A percentile compares a stretch with the other conserved stretches of the same genome.
phyloP scores from a whole-genome alignment of 2,113 vertebrate genomes.

The Pongo abelii region DNA sequence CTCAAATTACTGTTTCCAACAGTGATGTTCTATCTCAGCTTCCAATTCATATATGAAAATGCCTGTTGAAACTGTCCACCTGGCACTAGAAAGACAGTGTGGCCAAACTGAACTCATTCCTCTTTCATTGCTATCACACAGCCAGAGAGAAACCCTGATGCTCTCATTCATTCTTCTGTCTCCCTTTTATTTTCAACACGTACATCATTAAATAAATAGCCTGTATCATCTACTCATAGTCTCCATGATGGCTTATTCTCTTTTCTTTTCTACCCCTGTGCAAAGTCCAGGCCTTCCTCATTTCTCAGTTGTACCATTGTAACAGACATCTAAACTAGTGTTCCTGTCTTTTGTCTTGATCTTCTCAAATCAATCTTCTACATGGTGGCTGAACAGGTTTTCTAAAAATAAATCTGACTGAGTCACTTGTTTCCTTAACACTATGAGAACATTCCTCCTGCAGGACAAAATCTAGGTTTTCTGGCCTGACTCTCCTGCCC shows the following conservation, averaged over 20 bases:
- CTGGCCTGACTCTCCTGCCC: background rate
- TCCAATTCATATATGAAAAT: background rate
- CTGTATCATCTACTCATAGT: background rate
- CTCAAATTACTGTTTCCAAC: background rate
- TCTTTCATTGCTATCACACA: background rate
- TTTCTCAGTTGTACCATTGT: background rate
- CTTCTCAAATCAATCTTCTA: background rate
- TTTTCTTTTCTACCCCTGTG: background rate
- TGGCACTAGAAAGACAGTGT: background rate
- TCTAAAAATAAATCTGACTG: background rate
- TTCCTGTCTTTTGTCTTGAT: background rate
- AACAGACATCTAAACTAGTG: background rate
- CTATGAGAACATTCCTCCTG: background rate
- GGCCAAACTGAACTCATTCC: background rate
- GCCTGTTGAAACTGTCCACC: background rate
- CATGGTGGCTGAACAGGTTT: background rate
- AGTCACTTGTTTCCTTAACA: background rate
- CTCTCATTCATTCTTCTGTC: background rate
- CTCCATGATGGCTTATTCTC: fast-evolving
- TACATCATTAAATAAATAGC: background rate
- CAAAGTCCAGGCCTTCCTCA: background rate
- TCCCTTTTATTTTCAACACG: background rate
- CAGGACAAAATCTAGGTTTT: background rate
- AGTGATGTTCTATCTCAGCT: background rate
- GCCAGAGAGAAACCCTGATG: background rate